A percentile compares a stretch with the other conserved stretches of the same genome.
These are phyloP conservation scores for Psix sp. DNA, from an alignment of 1,140 invertebrate species.

Conservation along the genomic window DNA sequence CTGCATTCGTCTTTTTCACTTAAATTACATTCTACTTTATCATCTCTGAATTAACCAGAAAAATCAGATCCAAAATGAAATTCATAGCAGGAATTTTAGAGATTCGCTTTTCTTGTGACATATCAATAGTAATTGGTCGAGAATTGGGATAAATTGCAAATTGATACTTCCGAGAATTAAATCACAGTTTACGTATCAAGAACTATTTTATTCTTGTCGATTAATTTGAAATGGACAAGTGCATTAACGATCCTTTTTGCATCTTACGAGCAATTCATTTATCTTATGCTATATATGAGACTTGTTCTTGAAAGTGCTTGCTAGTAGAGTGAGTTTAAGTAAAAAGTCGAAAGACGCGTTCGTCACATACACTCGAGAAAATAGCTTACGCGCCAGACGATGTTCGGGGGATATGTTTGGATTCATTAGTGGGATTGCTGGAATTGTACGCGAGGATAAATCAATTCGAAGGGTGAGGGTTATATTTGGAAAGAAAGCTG, in stretches of 20 bases:
- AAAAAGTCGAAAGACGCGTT: constrained; percentile 38
- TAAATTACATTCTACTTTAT: no score
- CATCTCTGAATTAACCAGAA: no score
- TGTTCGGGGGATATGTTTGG: constrained; percentile 30
- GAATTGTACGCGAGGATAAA: constrained; percentile 33
- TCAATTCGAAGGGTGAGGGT: constrained; percentile 21
- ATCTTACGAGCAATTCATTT: constrained; percentile 15
- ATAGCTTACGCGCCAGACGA: constrained; percentile 36
- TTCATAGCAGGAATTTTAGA: no score
- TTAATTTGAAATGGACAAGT: constrained; percentile 20
- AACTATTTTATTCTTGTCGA: constrained; percentile 15
- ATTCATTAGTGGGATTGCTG: constrained; percentile 45
- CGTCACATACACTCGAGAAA: constrained; percentile 33
- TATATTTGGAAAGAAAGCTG: constrained; percentile 13
- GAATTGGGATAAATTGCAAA: neutral
- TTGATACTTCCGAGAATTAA: neutral
- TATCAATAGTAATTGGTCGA: no score
- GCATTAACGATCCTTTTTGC: constrained; percentile 18
- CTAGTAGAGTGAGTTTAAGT: constrained; percentile 5
- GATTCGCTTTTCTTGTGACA: no score
- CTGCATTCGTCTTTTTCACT: no score
- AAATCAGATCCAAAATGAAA: no score
- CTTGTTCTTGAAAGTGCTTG: constrained; percentile 23
- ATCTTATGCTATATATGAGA: constrained; percentile 19
- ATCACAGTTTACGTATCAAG: neutral